These are phyloP conservation scores for Agrochola circellaris DNA, from an alignment of 2,888 invertebrate species.

Conservation along the genomic window DNA sequence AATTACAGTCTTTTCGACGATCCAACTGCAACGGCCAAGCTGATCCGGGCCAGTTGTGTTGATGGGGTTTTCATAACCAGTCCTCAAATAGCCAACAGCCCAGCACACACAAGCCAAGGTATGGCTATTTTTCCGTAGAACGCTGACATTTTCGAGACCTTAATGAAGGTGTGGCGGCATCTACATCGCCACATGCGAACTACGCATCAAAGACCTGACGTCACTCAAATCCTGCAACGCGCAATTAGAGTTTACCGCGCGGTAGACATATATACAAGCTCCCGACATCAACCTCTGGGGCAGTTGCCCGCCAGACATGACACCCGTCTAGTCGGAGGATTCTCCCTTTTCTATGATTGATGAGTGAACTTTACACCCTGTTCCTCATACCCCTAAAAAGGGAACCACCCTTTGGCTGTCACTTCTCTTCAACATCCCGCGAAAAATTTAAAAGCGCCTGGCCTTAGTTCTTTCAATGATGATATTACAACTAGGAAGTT, in stretches of 20 bases:
- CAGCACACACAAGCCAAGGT: not conserved
- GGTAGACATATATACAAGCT: too few relatives aligned
- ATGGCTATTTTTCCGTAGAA: not conserved
- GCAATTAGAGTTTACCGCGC: too few relatives aligned
- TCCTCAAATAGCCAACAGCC: not conserved
- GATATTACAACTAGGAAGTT: not conserved
- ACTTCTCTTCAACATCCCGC: not conserved
- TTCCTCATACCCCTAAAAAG: too few relatives aligned
- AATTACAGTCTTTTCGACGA: not conserved
- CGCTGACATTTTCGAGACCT: not conserved
- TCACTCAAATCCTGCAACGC: too few relatives aligned
- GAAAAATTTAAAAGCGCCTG: not conserved
- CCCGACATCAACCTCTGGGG: too few relatives aligned
- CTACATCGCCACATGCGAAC: too few relatives aligned
- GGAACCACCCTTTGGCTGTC: not conserved
- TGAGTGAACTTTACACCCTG: too few relatives aligned
- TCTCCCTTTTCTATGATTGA: too few relatives aligned
- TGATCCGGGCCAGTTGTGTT: not conserved
- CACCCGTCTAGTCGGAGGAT: too few relatives aligned
- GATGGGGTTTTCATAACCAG: not conserved
- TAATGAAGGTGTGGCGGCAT: too few relatives aligned
- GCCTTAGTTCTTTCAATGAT: not conserved
- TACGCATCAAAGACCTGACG: too few relatives aligned
- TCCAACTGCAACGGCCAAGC: not conserved
- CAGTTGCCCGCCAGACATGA: too few relatives aligned